Evolutionary conservation across 2,797 vertebrate genomes (phyloP), one percentile per base, ranked within the genome.

Genomic region (Anguilla marmorata): DNA sequence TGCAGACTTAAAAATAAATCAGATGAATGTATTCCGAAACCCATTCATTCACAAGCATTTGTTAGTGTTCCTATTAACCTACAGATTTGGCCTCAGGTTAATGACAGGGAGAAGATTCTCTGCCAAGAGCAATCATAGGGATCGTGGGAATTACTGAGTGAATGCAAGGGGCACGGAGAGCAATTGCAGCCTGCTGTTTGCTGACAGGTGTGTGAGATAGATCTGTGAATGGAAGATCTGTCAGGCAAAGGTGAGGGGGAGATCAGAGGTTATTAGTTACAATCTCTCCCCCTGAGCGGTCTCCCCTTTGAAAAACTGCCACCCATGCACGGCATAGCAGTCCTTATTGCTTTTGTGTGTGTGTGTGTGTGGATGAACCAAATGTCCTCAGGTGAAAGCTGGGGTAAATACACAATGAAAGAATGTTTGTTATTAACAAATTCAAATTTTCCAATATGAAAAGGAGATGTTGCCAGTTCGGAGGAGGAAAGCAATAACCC

Each of bases 241-340:
- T 48, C 79, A 48, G 45, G 16, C 16, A 79, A 79, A 37, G 33
- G 74, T 79, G 74, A 79, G 74, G 21, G 33, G 37, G 74, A 45
- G 74, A 79, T 79, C 74, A 79, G 74, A 79, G 74, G 74, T 79
- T 79, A 79, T 79, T 6, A 41, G 33, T 79, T 14, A 76, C 72
- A 45, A 19, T 41, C 14, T 19, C 74, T 37, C 30, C 30, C 72
- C 74, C 33, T 79, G 1, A 45, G 33, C 33, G 4, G 0, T 79
- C 33, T n/a, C 24, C 63, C 24, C 63, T 76, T 76, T 76, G 69
- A 30, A 30, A 72, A 72, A 72, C 69, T 16, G 74, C 74, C 74
- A 79, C 74, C 72, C 33, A 37, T 37, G 33, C 72, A 45, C 74
- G 33, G 14, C 74, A 79, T 41, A 79, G 74, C 74, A 6, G 74